Evolutionary conservation across 2,797 vertebrate species (phyloP), one percentile per base, ranked within the genome.

Genomic region (Pagetopsis macropterus): DNA sequence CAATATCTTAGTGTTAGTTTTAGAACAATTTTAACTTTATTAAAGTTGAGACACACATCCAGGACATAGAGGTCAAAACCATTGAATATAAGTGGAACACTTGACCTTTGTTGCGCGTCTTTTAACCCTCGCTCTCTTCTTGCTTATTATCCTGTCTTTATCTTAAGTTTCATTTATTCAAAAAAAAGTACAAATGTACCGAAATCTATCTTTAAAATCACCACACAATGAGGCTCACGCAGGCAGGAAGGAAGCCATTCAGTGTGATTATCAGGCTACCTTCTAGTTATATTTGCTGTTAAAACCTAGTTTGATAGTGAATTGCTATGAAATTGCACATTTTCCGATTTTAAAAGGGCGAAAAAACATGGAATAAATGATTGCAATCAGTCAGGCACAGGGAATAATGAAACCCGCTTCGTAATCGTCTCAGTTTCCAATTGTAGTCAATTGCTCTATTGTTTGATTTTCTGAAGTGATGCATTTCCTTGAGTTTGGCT

Each of bases 391-490:
- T 63, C 51, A 64, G 54, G 55, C 56, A 58, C 33, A 46, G 64
- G 46, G 67, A 73, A 73, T 46, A 71, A 23, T 55, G 55, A 21
- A 77, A 59, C 21, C 17, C 13, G 46, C 13, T 72, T 50, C 17
- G 54, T 68, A 37, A 64, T 80, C 19, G 61, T 66, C 54, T 78
- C 68, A 68, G 52, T 66, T 78, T 74, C 70, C 37, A 71, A 46
- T 46, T 21, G 3, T 45, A 66, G 67, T 65, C 75, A 76, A 58
- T 75, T 76, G 48, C 63, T 79, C 50, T 77, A 74, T 81, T 85
- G 75, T 84, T 80, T 82, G 65, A 87, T 85, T 86, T 88, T 79
- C 69, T 84, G 51, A 78, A 79, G 43, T 79, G 72, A 81, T 72
- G 71, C 54, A 76, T 89, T 87, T 87, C 72, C 52, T 69, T 57